These are phyloP conservation scores for Drepanosiphum platanoidis DNA, from an alignment of 2,888 invertebrate species.

Conservation along the genomic window DNA sequence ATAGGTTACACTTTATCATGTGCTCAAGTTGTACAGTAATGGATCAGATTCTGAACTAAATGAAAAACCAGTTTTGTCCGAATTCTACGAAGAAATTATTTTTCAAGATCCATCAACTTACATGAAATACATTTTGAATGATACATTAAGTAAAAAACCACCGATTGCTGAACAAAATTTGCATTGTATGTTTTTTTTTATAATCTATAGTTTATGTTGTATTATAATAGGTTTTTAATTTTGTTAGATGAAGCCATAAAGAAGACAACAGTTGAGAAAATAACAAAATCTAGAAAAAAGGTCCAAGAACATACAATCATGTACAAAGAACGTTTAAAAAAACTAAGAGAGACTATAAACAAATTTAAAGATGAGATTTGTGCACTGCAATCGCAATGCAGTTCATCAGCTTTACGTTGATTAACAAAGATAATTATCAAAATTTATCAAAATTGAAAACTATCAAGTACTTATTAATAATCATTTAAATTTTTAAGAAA, in stretches of 20 bases:
- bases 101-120: constrained; percentile 90
- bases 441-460: neutral
- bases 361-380: constrained; percentile 83
- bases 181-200: constrained; percentile 50
- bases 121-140: constrained; percentile 89
- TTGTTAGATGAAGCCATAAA: constrained; percentile 87
- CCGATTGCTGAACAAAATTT: constrained; percentile 48
- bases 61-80: constrained; percentile 77
- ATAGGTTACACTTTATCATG: constrained; percentile 93
- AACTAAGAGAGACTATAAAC: constrained; percentile 85
- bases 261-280: constrained; percentile 79
- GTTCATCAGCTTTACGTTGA: constrained; percentile 49
- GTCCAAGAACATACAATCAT: constrained; percentile 83
- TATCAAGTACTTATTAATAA: neutral
- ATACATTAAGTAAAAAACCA: constrained; percentile 85
- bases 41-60: constrained; percentile 67
- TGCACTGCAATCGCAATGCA: constrained; percentile 66
- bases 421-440: neutral
- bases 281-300: constrained; percentile 82
- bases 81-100: constrained; percentile 95
- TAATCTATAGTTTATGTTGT: neutral
- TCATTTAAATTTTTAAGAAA: neutral
- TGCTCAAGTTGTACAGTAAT: constrained; percentile 92
- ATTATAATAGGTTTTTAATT: neutral
- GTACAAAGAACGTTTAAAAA: constrained; percentile 84